Base-by-base conservation (phyloP, 2,113 vertebrate species). In the Ochotona curzoniae region DNA sequence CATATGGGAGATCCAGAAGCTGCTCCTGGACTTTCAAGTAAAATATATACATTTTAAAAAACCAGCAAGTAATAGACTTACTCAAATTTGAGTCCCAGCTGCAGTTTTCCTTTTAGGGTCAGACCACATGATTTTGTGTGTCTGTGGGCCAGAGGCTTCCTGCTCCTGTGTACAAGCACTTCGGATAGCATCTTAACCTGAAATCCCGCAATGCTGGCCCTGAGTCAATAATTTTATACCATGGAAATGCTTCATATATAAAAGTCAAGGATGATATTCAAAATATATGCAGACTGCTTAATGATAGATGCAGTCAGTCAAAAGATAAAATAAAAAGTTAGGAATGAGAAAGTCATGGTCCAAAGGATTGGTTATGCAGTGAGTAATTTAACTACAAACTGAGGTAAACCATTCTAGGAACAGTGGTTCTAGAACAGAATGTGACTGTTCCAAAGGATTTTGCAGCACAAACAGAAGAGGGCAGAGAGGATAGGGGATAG, bases 281-380 rank as follows among this genome's bases (percentile, higher is more conserved):
- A 80, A 88, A 57, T 44, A 86, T 25, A 86, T 25, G 13, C 8
- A 57, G 25, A 60, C 28, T 47, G 66, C 47, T 25, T 47, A 71
- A 60, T 32, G 7, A 61, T 60, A 15, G 66, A 61, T 78, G 28
- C 10, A 49, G 38, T 15, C 10, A 82, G 14, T 38, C 5, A 75
- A 86, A 79, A 85, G 26, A 30, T 25, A 74, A 93, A 84, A 47
- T 1, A 74, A 90, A 47, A 89, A 63, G 12, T 86, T 44, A n/a
- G 38, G 11, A 86, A 78, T 28, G 54, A 30, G 12, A 51, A 82
- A 86, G 38, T 60, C 30, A 60, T 26, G 15, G 18, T 87, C 93
- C 15, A 61, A 71, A 86, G 15, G 67, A 47, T 5, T 38, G n/a
- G 49, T 74, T 17, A 79, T 44, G 17, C 26, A 63, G 0, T 17